Conservation (phyloP, 2,888 invertebrate species). For the Malacosoma neustria region DNA sequence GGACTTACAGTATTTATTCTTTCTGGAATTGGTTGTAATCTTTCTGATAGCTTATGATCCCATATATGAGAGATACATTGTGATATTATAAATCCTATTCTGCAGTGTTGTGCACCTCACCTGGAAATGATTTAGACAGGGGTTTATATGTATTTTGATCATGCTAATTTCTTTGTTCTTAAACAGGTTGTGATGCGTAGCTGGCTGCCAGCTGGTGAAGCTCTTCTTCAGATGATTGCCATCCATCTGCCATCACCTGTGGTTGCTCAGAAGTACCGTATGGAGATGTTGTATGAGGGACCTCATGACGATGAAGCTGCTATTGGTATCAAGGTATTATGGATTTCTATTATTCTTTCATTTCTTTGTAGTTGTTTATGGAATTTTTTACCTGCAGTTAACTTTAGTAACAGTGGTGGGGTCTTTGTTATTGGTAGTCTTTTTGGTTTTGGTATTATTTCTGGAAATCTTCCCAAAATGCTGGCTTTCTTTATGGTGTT, state of each 20-base stretch:
- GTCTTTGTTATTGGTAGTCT: too few species aligned
- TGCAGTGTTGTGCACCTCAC: not conserved
- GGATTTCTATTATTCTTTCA: conserved; percentile 2
- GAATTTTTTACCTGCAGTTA: too few species aligned
- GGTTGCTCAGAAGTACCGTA: conserved; percentile 98
- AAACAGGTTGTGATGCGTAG: conserved; percentile 94
- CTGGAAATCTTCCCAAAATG: too few species aligned
- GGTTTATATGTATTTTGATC: not conserved
- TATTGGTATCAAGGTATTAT: conserved; percentile 85
- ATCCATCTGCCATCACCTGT: conserved; percentile 99
- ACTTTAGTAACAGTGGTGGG: too few species aligned
- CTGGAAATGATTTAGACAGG: not conserved
- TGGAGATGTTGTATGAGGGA: conserved; percentile 99
- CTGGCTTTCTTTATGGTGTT: too few species aligned
- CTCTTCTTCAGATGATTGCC: conserved; percentile 99
- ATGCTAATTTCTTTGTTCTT: not conserved
- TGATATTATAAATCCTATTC: conserved; percentile 2
- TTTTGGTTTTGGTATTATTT: too few species aligned
- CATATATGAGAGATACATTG: conserved; percentile 53
- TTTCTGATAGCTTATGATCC: conserved; percentile 37
- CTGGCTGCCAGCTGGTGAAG: conserved; percentile 99
- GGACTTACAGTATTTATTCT: conserved; percentile 55
- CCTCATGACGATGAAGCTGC: conserved; percentile 97
- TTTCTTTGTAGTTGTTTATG: too few species aligned
- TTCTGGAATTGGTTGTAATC: conserved; percentile 60